Evolutionary conservation across 2,113 vertebrate genomes (phyloP), one percentile per base, ranked within the genome.

Genomic region (Cariama cristata): DNA sequence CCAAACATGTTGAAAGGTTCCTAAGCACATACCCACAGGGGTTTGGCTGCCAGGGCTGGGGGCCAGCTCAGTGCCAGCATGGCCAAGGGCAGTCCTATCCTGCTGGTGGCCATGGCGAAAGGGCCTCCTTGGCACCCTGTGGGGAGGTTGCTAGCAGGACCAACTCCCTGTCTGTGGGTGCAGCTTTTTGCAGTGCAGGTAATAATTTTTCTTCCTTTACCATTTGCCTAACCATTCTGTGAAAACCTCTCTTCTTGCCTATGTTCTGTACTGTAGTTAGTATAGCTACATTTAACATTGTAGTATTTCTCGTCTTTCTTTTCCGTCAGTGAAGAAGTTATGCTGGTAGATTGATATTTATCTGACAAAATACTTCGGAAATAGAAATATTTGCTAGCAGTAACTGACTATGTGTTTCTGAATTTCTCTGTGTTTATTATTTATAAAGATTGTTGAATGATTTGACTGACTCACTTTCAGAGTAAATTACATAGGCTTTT

Each of bases 21-120:
- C 9, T 52, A 63, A 60, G 7, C 1, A 4, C 8, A 28, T 14
- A 44, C 2, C 5, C 33, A 21, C 0, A 0, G 3, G 17, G 3
- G 4, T 33, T n/a, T 58, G 28, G 26, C n/a, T 84, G 44, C 4
- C 20, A 44, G 9, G 11, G 17, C 8, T 66, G 47, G 1, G 4
- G 0, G 0, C 4, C 15, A 45, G 28, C 26, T 40, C 5, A 7
- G 17, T 47, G 18, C 6, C 56, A 69, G 40, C 24, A 18, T 11
- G 8, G 24, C 0, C 0, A 14, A 56, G 14, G 42, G 30, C 30
- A 71, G 8, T 18, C 3, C 16, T 32, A 4, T n/a, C 30, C 14
- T 53, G 17, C 62, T 60, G 28, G 18, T 28, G 35, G 11, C 27
- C 27, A 5, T 15, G 21, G 27, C 49, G 24, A 62, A 16, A 59